Base-by-base conservation (phyloP, 1,140 invertebrate species). In the Drosophila teissieri region DNA sequence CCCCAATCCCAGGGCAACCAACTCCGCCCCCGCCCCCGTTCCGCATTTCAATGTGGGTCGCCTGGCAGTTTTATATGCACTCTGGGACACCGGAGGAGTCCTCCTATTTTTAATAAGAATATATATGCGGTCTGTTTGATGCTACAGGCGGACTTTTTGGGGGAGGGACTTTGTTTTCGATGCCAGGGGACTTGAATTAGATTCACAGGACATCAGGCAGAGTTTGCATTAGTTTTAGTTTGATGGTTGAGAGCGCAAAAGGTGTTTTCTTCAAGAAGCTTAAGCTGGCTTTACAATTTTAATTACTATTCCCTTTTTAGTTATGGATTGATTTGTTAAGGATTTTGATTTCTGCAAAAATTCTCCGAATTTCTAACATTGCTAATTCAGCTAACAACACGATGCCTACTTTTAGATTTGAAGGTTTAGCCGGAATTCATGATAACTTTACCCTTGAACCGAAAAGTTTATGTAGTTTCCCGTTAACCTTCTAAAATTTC, bases 111-210 rank as follows among this genome's bases (percentile, higher is more conserved):
- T 86, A 88, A 86, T 86, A 88, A 88, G 81, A 79, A 86, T 86
- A 86, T 86, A 86, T 88, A 88, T 86, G 82, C 78, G 82, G 82
- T 79, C 65, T 86, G 83, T 86, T 86, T 86, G 82, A 86, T 69
- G 83, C 65, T 78, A 53, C 56, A 54, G 40, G 39, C 19, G 14
- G n/a, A 40, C 24, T 58, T 36, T 36, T 44, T 24, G 46, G 68
- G 51, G 48, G 46, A 60, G 60, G 54, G 17, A 27, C 40, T 22
- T 55, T 54, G 45, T 49, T 60, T 73, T 51, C 52, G 17, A 14
- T 17, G 44, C 15, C 44, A 19, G 51, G 48, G 51, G 60, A 3
- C 17, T 68, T 70, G 48, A 56, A 68, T 55, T 56, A 68, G 11
- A 67, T 44, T 54, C 63, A 40, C 27, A 34, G 17, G 22, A 40